phyloP scores from a whole-genome alignment of 2,113 vertebrate genomes.

The Himantopus leucocephalus region DNA sequence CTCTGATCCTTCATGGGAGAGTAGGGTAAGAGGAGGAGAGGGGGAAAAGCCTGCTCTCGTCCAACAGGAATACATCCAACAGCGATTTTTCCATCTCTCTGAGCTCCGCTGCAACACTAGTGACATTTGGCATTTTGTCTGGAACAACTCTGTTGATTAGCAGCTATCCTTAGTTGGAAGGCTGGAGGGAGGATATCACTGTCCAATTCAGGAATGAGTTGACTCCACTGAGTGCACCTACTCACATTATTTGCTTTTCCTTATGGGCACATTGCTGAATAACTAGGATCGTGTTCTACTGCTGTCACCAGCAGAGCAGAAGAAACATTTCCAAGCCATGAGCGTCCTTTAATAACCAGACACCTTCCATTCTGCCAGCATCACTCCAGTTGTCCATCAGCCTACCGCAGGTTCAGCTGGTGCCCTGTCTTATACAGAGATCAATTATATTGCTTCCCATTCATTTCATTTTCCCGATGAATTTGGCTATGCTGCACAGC shows the following conservation, averaged over 20 bases:
- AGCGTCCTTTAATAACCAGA: background rate
- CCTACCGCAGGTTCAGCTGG: background rate
- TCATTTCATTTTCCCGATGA: background rate
- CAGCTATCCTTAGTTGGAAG: conserved; percentile 7
- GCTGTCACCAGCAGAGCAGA: background rate
- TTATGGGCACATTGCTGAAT: background rate
- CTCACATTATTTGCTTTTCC: background rate
- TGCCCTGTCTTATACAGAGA: background rate
- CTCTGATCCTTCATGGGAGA: background rate
- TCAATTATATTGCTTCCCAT: background rate
- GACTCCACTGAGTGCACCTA: background rate
- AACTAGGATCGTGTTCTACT: background rate
- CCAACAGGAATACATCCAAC: conserved; percentile 33
- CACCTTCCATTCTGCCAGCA: background rate
- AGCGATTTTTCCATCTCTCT: background rate
- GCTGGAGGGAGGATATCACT: conserved; percentile 1
- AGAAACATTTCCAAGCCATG: background rate
- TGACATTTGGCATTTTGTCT: conserved; percentile 67
- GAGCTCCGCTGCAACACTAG: background rate
- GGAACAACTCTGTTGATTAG: conserved; percentile 35
- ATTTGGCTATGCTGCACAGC: background rate
- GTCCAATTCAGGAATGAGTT: background rate
- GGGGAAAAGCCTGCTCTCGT: background rate
- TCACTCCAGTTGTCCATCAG: background rate
- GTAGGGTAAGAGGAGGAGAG: background rate